Evolutionary conservation across 1,140 invertebrate genomes (phyloP), one percentile per base, ranked within the genome.

Genomic region (Drosophila ironensis): DNA sequence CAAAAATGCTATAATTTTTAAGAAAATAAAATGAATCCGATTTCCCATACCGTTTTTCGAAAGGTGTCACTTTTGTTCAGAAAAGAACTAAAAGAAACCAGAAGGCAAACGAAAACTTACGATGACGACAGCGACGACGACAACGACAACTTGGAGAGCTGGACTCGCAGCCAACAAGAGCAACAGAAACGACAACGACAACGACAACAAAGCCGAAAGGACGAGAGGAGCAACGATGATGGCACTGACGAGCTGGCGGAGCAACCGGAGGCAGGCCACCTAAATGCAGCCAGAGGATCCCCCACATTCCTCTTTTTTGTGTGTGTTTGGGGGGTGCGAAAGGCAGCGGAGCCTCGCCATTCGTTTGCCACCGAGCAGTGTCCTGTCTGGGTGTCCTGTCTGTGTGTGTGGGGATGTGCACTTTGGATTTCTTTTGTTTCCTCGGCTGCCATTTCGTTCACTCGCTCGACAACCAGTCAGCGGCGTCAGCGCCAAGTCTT

Each of bases 401-500:
- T 20, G 69, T 37, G 46, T 60, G 53, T 68, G 63, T 86, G 80
- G n/a, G n/a, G n/a, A n/a, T 86, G 74, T 80, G 80, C 80, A 86
- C 73, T 86, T 68, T 75, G 80, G 75, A 75, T 86, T 86, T 72
- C 67, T 68, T 86, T 86, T 86, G 67, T 80, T 69, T 72, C 61
- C 52, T 40, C 42, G 47, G 44, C 22, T 71, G 68, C 48, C 69
- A 72, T 78, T 77, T 72, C 56, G 71, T 64, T 80, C 71, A 74
- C 48, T 81, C 68, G 51, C 80, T 86, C 80, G 80, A 86, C 80
- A 86, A 71, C 81, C 78, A 84, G 78, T 84, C 78, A 84, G 76
- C 71, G 68, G 70, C 78, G 71, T 81, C 77, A 82, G 71, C 71
- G 67, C 52, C 61, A 63, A 60, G 45, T 30, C 14, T 28, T 50